A percentile compares a stretch with the other conserved stretches of the same genome.
Conservation (phyloP, 1,140 invertebrate genomes). For the Panulirus ornatus region DNA sequence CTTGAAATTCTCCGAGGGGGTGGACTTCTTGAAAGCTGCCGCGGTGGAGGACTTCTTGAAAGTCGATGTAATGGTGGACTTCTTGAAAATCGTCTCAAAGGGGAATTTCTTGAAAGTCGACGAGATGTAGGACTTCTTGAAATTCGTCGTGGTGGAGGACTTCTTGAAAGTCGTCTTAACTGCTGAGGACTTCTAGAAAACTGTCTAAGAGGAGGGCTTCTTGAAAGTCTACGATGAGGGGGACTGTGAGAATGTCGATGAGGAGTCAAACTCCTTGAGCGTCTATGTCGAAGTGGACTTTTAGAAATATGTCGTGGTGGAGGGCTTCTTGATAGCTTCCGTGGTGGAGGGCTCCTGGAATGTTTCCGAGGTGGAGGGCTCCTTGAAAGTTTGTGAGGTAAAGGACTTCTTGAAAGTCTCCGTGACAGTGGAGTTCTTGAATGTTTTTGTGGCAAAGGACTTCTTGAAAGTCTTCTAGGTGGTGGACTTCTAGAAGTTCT, state of each 20-base stretch:
- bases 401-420: slow-evolving; percentile 16
- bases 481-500: slow-evolving; percentile 35
- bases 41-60: slow-evolving; percentile 39
- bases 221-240: slow-evolving; percentile 16
- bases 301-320: slow-evolving; percentile 8
- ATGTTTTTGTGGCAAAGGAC: slow-evolving; percentile 12
- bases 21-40: slow-evolving; percentile 44
- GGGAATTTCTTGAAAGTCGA: slow-evolving; percentile 23
- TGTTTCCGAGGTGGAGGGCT: slow-evolving; percentile 22
- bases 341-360: slow-evolving; percentile 32
- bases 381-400: slow-evolving; percentile 23
- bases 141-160: slow-evolving; percentile 31
- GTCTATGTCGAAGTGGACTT: slow-evolving; percentile 27
- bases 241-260: slow-evolving; percentile 32
- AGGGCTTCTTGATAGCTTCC: slow-evolving; percentile 27
- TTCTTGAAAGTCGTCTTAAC: slow-evolving; percentile 14
- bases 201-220: slow-evolving; percentile 14
- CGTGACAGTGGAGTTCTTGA: slow-evolving; percentile 21
- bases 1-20: slow-evolving; percentile 36
- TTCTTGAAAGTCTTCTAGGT: slow-evolving; percentile 27
- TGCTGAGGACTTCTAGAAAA: slow-evolving; percentile 38
- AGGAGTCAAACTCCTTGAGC: slow-evolving; percentile 26
- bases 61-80: slow-evolving; percentile 27
- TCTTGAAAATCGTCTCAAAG: slow-evolving; percentile 22
- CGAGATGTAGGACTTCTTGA: slow-evolving; percentile 36